These are phyloP conservation scores for Campylorhamphus procurvoides DNA, from an alignment of 2,113 vertebrate genomes.

Conservation along the genomic window DNA sequence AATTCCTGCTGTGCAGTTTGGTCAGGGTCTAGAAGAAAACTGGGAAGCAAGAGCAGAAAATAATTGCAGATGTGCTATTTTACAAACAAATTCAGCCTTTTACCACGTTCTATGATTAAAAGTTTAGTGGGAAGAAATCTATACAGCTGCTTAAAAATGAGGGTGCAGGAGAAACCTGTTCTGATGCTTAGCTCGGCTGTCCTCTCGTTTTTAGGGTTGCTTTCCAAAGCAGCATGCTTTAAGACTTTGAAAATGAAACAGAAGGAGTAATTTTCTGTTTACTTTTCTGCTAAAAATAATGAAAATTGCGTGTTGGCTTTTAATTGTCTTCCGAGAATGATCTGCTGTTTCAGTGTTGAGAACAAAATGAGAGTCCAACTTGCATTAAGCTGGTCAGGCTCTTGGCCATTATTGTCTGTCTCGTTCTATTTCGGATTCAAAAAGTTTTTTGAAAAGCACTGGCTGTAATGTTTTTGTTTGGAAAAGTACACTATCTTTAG, in stretches of 20 bases:
- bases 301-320: not conserved
- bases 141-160: not conserved
- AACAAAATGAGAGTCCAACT: conserved; percentile 3
- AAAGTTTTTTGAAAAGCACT: not conserved
- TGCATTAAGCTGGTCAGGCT: conserved; percentile 22
- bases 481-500: not conserved
- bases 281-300: not conserved
- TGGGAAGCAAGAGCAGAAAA: not conserved
- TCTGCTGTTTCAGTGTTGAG: not conserved
- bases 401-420: conserved; percentile 51
- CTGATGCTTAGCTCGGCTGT: fast-evolving
- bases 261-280: conserved; percentile 13
- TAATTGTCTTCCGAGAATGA: not conserved
- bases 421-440: conserved; percentile 4
- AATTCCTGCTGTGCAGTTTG: not conserved
- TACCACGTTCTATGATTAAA: not conserved
- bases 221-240: not conserved
- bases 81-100: not conserved
- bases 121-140: not conserved
- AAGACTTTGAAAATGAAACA: not conserved
- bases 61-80: not conserved
- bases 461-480: not conserved
- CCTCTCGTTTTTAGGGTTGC: not conserved
- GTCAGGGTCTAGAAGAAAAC: not conserved
- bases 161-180: not conserved